Evolutionary conservation across 2,888 invertebrate species (phyloP).

Genomic region (Lutraria lutraria): DNA sequence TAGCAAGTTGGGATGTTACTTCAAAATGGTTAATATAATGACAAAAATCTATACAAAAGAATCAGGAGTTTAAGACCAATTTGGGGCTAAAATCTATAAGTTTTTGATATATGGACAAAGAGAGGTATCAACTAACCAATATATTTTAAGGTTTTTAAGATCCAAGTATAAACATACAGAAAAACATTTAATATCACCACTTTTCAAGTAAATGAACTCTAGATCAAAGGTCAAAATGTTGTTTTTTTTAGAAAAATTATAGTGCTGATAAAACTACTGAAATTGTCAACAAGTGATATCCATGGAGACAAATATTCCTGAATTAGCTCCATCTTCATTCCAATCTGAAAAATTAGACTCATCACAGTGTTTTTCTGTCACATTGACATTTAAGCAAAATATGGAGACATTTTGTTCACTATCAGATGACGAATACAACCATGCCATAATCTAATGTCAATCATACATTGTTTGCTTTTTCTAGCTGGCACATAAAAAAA

Average conservation of each 20-base stretch:
- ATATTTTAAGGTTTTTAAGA: no score
- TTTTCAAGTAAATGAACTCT: not conserved
- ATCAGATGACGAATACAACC: not conserved
- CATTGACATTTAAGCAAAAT: conserved; percentile 14
- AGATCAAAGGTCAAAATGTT: not conserved
- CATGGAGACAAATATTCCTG: not conserved
- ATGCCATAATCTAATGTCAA: not conserved
- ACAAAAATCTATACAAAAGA: not conserved
- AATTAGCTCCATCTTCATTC: not conserved
- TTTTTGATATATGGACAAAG: not conserved
- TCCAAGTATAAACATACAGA: no score
- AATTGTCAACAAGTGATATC: not conserved
- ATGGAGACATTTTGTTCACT: not conserved
- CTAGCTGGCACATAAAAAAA: no score
- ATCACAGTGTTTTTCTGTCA: conserved; percentile 2
- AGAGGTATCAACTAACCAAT: no score
- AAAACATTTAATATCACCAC: not conserved
- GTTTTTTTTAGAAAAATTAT: not conserved
- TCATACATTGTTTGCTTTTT: not conserved
- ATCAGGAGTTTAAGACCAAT: not conserved
- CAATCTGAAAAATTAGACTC: not conserved
- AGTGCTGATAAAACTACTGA: not conserved
- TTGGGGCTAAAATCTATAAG: not conserved
- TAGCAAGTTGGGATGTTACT: not conserved
- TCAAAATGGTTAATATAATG: not conserved